Evolutionary conservation across 2,797 vertebrate genomes (phyloP).

Genomic region (Amblyraja radiata): DNA sequence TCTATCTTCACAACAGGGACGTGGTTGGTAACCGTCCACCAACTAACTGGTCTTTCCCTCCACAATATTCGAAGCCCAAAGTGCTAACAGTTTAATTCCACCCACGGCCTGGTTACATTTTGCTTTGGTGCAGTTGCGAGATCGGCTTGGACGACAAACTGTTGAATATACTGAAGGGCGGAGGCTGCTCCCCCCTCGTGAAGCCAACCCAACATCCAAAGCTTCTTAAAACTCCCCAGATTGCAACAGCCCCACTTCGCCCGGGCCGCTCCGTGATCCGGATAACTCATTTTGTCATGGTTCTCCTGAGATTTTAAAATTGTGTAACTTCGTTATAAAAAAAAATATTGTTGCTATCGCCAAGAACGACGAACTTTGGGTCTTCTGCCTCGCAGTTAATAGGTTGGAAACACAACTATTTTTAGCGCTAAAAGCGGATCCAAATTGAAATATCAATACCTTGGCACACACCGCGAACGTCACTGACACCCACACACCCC

Average conservation of each 20-base stretch:
- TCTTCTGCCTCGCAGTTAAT: background rate
- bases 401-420: background rate
- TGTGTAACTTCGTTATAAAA: background rate
- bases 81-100: background rate
- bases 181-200: background rate
- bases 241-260: background rate
- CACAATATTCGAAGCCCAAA: background rate
- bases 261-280: background rate
- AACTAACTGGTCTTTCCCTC: background rate
- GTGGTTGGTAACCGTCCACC: background rate
- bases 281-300: background rate
- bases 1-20: no score
- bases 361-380: background rate
- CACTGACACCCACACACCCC: conserved; percentile 49
- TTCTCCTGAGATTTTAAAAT: background rate
- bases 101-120: background rate
- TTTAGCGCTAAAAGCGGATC: background rate
- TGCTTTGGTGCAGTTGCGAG: background rate
- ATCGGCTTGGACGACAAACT: background rate
- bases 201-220: background rate
- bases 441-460: conserved; percentile 46
- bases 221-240: no score
- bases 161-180: background rate
- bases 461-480: conserved; percentile 51
- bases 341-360: background rate